These are phyloP conservation scores for Pheosia gnoma DNA, from an alignment of 2,888 invertebrate species.

Conservation along the genomic window DNA sequence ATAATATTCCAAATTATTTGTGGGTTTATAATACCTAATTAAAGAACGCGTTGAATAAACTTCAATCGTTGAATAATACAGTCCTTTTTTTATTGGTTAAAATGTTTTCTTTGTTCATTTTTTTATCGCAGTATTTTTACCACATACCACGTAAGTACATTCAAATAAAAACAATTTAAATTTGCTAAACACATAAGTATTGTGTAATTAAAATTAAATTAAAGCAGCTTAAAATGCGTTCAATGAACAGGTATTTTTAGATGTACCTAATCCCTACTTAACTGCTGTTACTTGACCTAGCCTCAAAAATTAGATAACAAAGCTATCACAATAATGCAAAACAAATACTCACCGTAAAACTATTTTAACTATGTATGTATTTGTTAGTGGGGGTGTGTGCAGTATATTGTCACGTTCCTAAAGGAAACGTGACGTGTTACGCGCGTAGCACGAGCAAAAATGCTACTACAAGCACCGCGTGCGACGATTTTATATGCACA, in stretches of 20 bases:
- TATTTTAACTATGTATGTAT: neutral
- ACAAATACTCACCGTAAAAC: constrained; percentile 2
- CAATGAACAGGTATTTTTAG: too few relatives aligned
- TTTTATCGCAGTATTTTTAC: too few relatives aligned
- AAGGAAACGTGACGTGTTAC: constrained; percentile 46
- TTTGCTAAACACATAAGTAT: too few relatives aligned
- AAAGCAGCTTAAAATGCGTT: too few relatives aligned
- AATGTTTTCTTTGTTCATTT: too few relatives aligned
- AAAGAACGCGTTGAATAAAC: neutral
- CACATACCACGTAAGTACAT: too few relatives aligned
- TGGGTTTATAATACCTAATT: constrained; percentile 10
- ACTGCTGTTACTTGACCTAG: neutral
- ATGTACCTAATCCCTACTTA: too few relatives aligned
- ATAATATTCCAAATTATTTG: constrained; percentile 10
- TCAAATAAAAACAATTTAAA: too few relatives aligned
- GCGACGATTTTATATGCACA: constrained; percentile 61
- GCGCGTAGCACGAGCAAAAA: constrained; percentile 45
- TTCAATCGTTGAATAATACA: too few relatives aligned
- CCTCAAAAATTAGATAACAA: neutral
- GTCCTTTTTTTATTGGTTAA: neutral
- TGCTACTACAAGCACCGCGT: constrained; percentile 45
- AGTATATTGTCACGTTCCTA: constrained; percentile 27
- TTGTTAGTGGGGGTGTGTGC: constrained; percentile 22
- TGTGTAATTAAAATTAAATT: too few relatives aligned
- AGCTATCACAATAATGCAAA: neutral